Percentiles rank a stretch among this genome's conserved stretches.
phyloP scores from a whole-genome alignment of 2,888 invertebrate species.

The Apantesis nais region DNA sequence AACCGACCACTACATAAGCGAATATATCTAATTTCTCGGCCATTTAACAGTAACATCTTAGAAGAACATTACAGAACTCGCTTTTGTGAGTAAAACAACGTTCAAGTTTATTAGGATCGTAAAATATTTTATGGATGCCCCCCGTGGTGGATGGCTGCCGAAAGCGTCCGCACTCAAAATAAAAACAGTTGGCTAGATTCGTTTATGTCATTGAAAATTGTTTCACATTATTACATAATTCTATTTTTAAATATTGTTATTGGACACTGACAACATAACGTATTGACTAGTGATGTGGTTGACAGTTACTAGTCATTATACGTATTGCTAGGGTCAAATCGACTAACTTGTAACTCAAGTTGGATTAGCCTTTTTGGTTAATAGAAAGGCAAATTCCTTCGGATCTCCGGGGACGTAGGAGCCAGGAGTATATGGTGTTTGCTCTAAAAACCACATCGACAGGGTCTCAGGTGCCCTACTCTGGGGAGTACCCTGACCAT shows the following conservation, averaged over 20 bases:
- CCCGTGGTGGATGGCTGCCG: slow-evolving; percentile 26
- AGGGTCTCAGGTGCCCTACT: too few species aligned
- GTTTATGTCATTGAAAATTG: slow-evolving; percentile 12
- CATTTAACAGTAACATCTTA: slow-evolving; percentile 58
- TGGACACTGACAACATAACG: background rate
- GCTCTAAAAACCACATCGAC: too few species aligned
- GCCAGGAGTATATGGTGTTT: too few species aligned
- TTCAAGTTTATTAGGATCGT: slow-evolving; percentile 57
- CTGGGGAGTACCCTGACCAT: too few species aligned
- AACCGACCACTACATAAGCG: slow-evolving; percentile 41
- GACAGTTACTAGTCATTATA: background rate
- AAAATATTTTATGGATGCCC: slow-evolving; percentile 62
- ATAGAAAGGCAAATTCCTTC: too few species aligned
- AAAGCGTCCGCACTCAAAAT: slow-evolving; percentile 21
- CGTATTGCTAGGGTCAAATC: background rate
- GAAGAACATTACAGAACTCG: slow-evolving; percentile 40
- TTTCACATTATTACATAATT: background rate
- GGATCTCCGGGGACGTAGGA: too few species aligned
- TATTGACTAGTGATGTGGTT: background rate
- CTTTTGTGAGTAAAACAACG: slow-evolving; percentile 47
- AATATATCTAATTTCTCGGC: slow-evolving; percentile 60
- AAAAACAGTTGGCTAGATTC: slow-evolving; percentile 23
- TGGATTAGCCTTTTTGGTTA: too few species aligned
- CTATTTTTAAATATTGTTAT: background rate
- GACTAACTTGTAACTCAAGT: background rate